Percentiles rank a stretch among this genome's conserved stretches.
Evolutionary conservation across 2,797 vertebrate genomes (phyloP).

Genomic region (Gallirallus australis): DNA sequence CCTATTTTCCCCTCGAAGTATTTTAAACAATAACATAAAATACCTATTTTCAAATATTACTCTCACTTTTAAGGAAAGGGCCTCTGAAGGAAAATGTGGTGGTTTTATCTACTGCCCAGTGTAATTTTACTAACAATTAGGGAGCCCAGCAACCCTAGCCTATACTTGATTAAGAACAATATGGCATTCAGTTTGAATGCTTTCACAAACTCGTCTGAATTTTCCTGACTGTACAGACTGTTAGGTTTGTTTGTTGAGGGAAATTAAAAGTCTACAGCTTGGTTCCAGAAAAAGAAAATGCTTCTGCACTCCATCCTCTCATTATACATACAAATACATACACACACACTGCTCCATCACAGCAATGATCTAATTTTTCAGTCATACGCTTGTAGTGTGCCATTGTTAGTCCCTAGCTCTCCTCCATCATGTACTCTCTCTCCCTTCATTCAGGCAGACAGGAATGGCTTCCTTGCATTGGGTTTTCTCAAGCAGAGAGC

Average conservation of each 20-base stretch:
- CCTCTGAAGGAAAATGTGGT: background rate
- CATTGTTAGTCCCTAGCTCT: background rate
- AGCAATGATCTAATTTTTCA: background rate
- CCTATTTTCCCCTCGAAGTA: background rate
- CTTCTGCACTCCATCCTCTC: background rate
- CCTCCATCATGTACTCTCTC: background rate
- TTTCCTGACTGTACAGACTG: background rate
- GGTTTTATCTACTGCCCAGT: background rate
- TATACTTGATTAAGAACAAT: background rate
- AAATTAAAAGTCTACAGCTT: background rate
- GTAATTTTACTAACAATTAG: background rate
- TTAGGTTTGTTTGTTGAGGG: background rate
- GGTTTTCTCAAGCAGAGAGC: constrained; percentile 13
- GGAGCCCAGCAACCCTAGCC: background rate
- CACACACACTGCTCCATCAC: background rate
- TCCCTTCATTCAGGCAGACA: background rate
- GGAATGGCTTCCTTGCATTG: background rate
- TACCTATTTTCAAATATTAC: background rate
- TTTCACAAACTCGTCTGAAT: background rate
- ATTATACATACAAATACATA: background rate
- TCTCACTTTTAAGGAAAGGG: background rate
- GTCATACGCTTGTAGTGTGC: background rate
- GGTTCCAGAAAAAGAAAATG: background rate
- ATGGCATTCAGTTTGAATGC: background rate
- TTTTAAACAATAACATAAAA: background rate